These are phyloP conservation scores for Quadroppia sp. DNA, from an alignment of 2,888 invertebrate genomes.

Conservation along the genomic window DNA sequence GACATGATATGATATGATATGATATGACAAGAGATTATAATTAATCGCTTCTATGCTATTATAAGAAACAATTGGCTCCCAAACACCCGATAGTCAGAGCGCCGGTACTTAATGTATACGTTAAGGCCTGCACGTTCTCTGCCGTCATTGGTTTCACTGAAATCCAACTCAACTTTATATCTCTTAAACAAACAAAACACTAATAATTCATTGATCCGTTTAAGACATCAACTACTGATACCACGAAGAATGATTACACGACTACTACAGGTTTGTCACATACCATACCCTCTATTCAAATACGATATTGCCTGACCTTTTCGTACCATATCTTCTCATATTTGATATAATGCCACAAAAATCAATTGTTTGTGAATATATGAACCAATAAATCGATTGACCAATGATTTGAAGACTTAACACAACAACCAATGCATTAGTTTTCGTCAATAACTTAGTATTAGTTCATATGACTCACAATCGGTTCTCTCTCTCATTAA, in stretches of 20 bases:
- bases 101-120: slow-evolving; percentile 13
- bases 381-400: neutral
- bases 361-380: neutral
- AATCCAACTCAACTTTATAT: slow-evolving; percentile 2
- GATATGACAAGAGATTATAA: neutral
- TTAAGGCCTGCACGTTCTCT: slow-evolving; percentile 28
- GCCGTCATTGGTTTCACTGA: slow-evolving; percentile 23
- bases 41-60: neutral
- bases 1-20: slow-evolving; percentile 3
- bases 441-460: neutral
- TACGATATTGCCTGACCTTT: too few relatives aligned
- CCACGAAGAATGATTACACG: slow-evolving; percentile 47
- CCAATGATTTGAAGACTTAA: too few relatives aligned
- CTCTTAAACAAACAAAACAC: slow-evolving; percentile 8
- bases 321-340: too few relatives aligned
- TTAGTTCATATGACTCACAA: slow-evolving; percentile 13
- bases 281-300: neutral
- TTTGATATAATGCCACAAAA: too few relatives aligned
- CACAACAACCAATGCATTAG: too few relatives aligned
- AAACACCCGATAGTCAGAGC: neutral
- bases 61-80: neutral
- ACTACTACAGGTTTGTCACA: slow-evolving; percentile 45
- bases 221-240: slow-evolving; percentile 28
- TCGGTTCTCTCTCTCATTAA: neutral
- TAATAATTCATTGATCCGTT: slow-evolving; percentile 17